A percentile compares a stretch with the other conserved stretches of the same genome.
Conservation (phyloP, 2,797 vertebrate species). For the Melanitta fusca region DNA sequence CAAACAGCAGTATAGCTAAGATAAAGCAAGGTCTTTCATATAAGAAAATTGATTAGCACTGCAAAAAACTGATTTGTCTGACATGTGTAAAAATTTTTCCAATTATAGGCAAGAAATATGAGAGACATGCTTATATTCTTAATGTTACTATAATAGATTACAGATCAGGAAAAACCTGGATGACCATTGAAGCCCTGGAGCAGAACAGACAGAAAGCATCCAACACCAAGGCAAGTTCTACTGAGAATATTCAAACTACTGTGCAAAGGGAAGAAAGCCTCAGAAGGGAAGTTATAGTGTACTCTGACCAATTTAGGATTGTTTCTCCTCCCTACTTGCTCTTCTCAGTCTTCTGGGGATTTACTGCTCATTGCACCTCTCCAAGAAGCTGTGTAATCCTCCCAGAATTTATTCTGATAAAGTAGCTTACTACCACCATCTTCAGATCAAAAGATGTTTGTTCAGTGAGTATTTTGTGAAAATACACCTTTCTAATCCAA, state of each 20-base stretch:
- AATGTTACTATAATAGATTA: neutral
- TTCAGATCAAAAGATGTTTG: neutral
- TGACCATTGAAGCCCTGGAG: neutral
- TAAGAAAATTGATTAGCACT: neutral
- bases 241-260: neutral
- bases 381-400: neutral
- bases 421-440: neutral
- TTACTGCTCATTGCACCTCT: neutral
- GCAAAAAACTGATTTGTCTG: neutral
- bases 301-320: neutral
- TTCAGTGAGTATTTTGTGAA: neutral
- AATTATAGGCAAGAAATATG: neutral
- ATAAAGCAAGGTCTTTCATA: neutral
- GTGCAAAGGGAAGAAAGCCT: neutral
- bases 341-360: neutral
- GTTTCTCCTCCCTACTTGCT: neutral
- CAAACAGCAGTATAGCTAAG: neutral
- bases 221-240: neutral
- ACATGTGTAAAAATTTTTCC: neutral
- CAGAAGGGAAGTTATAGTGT: neutral
- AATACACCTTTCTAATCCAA: neutral
- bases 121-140: neutral
- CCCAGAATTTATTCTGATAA: neutral
- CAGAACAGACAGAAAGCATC: neutral
- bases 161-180: fast-evolving